phyloP scores from a whole-genome alignment of 2,797 vertebrate genomes.

The Notamacropus eugenii region DNA sequence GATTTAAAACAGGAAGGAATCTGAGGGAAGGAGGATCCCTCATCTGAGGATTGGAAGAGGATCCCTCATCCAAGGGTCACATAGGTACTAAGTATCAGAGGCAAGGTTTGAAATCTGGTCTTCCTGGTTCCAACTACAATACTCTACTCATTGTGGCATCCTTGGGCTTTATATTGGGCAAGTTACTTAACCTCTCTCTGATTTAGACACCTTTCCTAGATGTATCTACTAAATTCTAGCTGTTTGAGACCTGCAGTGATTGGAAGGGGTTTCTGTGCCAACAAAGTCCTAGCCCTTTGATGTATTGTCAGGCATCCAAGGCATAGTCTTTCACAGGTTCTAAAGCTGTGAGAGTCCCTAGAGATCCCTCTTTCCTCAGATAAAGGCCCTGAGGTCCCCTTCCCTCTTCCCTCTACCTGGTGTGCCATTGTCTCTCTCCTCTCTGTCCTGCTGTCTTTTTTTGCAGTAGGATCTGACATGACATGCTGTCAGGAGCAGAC shows the following conservation, averaged over 20 bases:
- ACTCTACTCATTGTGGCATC: neutral
- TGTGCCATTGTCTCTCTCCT: neutral
- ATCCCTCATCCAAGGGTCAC: too few species aligned
- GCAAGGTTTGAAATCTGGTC: neutral
- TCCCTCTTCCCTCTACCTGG: neutral
- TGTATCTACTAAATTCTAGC: neutral
- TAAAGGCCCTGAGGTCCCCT: neutral
- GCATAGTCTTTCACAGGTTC: neutral
- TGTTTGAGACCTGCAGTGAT: neutral
- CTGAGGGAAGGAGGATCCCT: neutral
- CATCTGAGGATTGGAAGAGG: too few species aligned
- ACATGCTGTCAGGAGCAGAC: constrained; percentile 50
- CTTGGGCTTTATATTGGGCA: neutral
- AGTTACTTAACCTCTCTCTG: neutral
- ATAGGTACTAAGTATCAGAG: neutral
- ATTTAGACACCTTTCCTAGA: neutral
- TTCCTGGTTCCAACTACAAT: neutral
- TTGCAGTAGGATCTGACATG: constrained; percentile 48
- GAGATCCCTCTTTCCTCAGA: neutral
- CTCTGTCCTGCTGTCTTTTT: constrained; percentile 14
- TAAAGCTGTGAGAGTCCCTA: neutral
- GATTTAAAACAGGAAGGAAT: neutral
- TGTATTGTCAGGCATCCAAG: neutral
- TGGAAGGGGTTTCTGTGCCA: neutral
- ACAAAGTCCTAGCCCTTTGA: neutral